Evolutionary conservation across 2,797 vertebrate genomes (phyloP), one percentile per base, ranked within the genome.

Genomic region (Morus bassanus): DNA sequence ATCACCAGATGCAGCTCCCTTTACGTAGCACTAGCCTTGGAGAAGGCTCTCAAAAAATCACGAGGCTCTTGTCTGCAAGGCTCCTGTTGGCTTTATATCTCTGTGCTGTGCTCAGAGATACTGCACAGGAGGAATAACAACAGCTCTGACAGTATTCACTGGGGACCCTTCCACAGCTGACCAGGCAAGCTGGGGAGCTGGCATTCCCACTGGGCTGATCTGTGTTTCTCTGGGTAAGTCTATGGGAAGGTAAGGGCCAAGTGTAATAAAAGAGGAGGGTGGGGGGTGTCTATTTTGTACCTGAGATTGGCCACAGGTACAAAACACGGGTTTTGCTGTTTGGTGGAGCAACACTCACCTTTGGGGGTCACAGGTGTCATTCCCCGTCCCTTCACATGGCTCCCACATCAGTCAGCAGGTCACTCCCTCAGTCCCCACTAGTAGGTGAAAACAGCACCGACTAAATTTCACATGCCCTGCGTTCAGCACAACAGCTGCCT

Each of bases 31-130:
- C 46, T 53, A 84, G 59, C 76, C 85, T 94, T 92, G 87, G 63
- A 94, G 80, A 83, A 95, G 63, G 69, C 46, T 81, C 67, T 88
- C 59, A 73, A 76, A 50, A 91, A 69, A 92, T 83, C 85, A 78
- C 0, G 3, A 89, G 27, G 48, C 65, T 76, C 79, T 94, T 61
- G 54, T 87, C 69, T 88, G 64, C 0, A 3, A 69, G 73, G 54
- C n/a, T 96, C 28, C 76, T 43, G 23, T 61, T 79, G 61, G 33
- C 57, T 92, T 96, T 83, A 1, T 75, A n/a, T 78, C 60, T 92
- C 75, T 2, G 3, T 74, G 65, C 69, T 92, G 31, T 65, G 61
- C 65, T 88, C 63, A 54, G 76, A 91, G 65, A 60, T 64, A 74
- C 0, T 60, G 50, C 45, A 45, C 1, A 2, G 41, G 73, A 79